phyloP scores from a whole-genome alignment of 2,888 invertebrate genomes.

The Lasioglossum pauxillum region DNA sequence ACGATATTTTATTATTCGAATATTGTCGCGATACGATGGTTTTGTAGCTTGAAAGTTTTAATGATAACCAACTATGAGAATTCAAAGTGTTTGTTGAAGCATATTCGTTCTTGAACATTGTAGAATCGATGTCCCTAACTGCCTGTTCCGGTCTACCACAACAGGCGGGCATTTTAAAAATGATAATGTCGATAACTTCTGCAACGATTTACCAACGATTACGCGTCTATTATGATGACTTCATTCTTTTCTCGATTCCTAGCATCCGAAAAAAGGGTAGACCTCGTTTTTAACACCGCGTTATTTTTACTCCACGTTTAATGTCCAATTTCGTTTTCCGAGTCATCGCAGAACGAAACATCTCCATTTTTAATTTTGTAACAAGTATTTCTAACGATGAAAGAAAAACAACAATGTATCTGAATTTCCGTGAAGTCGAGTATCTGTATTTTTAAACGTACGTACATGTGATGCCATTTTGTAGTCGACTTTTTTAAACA shows the following conservation, averaged over 20 bases:
- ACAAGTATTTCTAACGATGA: conserved; percentile 5
- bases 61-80: conserved; percentile 31
- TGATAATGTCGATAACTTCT: conserved; percentile 40
- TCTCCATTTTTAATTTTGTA: conserved; percentile 15
- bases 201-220: conserved; percentile 61
- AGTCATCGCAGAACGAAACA: conserved; percentile 1
- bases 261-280: neutral
- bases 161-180: neutral
- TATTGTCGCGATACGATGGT: conserved; percentile 28
- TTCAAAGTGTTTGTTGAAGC: conserved; percentile 43
- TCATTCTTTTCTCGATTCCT: neutral
- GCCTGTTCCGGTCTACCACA: conserved; percentile 22
- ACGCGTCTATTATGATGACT: conserved; percentile 28
- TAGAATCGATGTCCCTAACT: conserved; percentile 47
- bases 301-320: neutral
- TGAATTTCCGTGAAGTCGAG: conserved; percentile 24
- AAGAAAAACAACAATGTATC: conserved; percentile 12
- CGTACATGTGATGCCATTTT: neutral
- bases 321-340: neutral
- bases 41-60: conserved; percentile 50
- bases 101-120: conserved; percentile 31
- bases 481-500: conserved; percentile 19
- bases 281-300: neutral
- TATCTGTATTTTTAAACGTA: conserved; percentile 25
- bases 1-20: conserved; percentile 51